Conservation (phyloP, 2,888 invertebrate genomes). For the Ceraclea dissimilis region DNA sequence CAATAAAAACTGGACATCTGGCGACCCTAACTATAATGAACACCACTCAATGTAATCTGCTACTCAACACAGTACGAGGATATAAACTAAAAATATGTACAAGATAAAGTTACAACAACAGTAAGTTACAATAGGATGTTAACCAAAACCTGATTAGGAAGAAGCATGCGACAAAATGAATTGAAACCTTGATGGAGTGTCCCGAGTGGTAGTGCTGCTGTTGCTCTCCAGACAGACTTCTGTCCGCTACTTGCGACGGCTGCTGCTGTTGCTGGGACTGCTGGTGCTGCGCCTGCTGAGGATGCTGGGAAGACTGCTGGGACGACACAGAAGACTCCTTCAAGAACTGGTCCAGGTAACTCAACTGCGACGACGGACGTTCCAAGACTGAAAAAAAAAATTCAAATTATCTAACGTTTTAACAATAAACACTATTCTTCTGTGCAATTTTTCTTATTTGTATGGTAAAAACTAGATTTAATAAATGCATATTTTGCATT, state of each 20-base stretch:
- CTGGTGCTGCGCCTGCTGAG: slow-evolving; percentile 5
- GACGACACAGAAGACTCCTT: slow-evolving; percentile 57
- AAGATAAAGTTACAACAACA: too few relatives aligned
- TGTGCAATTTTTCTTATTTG: too few relatives aligned
- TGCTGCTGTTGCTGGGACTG: slow-evolving; percentile 4
- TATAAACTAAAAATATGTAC: too few relatives aligned
- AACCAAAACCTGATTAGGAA: background rate
- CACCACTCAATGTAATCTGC: too few relatives aligned
- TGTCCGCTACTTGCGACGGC: background rate
- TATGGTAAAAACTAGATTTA: too few relatives aligned
- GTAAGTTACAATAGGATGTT: too few relatives aligned
- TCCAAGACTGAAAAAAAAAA: slow-evolving; percentile 62
- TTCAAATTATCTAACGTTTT: too few relatives aligned
- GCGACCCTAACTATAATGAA: too few relatives aligned
- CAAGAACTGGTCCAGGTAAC: slow-evolving; percentile 83
- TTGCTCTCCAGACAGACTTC: slow-evolving; percentile 8
- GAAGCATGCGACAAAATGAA: background rate
- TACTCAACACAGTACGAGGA: too few relatives aligned
- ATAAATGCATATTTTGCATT: too few relatives aligned
- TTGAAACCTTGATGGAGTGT: slow-evolving; percentile 18
- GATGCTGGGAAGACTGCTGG: slow-evolving; percentile 6
- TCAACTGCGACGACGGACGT: slow-evolving; percentile 85
- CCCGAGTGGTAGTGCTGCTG: slow-evolving; percentile 25
- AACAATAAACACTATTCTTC: too few relatives aligned
- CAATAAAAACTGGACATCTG: too few relatives aligned